phyloP scores from a whole-genome alignment of 2,113 vertebrate species.

The Sturnus vulgaris region DNA sequence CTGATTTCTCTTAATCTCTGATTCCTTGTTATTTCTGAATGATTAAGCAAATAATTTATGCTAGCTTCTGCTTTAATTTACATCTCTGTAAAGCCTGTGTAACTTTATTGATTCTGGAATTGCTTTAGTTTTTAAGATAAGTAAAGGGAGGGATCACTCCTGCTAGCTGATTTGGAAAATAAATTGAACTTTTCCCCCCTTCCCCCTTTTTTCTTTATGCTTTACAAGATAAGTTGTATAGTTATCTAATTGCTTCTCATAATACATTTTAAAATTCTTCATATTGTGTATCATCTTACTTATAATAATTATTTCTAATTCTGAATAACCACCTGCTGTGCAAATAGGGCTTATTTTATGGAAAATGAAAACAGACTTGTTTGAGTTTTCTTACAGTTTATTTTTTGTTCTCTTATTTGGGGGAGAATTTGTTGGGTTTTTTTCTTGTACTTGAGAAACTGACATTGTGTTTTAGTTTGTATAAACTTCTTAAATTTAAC shows the following conservation, averaged over 20 bases:
- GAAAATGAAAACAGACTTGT: background rate
- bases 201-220: background rate
- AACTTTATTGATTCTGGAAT: background rate
- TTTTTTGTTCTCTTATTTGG: background rate
- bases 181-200: background rate
- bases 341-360: background rate
- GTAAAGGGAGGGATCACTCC: background rate
- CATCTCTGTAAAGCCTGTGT: background rate
- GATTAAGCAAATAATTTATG: background rate
- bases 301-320: background rate
- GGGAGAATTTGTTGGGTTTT: background rate
- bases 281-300: background rate
- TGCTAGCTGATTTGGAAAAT: background rate
- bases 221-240: background rate
- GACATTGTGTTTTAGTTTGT: background rate
- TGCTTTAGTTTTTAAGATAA: background rate
- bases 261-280: background rate
- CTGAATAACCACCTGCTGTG: background rate
- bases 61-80: conserved; percentile 11
- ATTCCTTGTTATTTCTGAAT: conserved; percentile 16
- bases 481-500: background rate
- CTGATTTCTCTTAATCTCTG: background rate
- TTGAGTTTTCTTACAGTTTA: background rate
- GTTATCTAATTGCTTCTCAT: background rate
- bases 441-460: background rate